Evolutionary conservation across 2,888 invertebrate genomes (phyloP), one percentile per base, ranked within the genome.

Genomic region (Cynaeus angustus): DNA sequence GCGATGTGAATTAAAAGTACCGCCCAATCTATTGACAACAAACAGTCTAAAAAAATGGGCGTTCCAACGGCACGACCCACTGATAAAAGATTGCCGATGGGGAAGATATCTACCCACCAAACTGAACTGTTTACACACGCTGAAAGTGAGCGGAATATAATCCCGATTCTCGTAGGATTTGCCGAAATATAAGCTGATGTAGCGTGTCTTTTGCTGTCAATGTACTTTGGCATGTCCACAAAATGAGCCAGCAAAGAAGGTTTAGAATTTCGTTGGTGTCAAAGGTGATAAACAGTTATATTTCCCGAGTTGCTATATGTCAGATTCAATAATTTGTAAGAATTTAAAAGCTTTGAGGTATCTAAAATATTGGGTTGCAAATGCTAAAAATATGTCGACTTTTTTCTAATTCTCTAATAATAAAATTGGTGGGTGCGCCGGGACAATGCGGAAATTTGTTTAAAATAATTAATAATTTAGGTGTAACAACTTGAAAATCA

Each of bases 81-180:
- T 10, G 26, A 56, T 41, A 56, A 56, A 56, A 56, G 28, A 56
- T 56, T 43, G 56, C 56, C 43, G 41, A 56, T 56, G 28, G 56
- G 56, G 38, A 41, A 56, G 43, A 26, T 41, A 41, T 26, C 37
- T n/a, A 53, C 7, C 37, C 53, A n/a, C 21, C 28, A 53, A 53
- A 37, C 37, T 37, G 41, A 41, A 56, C 16, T 56, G 56, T 56
- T 56, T 56, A 43, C 56, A 56, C 56, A 56, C 56, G 12, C 13
- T 41, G 26, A 53, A 30, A 28, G 14, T 9, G 38, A 52, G 28
- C 30, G 52, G 30, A 37, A 53, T 53, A 53, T 53, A 53, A 53
- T 53, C 53, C 28, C 43, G 56, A 56, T 43, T 43, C 28, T 43
- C 13, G 41, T 16, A 56, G 43, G 43, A 56, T 56, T 43, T 56